Evolutionary conservation across 2,888 invertebrate species (phyloP).

Genomic region (Eilema depressum): DNA sequence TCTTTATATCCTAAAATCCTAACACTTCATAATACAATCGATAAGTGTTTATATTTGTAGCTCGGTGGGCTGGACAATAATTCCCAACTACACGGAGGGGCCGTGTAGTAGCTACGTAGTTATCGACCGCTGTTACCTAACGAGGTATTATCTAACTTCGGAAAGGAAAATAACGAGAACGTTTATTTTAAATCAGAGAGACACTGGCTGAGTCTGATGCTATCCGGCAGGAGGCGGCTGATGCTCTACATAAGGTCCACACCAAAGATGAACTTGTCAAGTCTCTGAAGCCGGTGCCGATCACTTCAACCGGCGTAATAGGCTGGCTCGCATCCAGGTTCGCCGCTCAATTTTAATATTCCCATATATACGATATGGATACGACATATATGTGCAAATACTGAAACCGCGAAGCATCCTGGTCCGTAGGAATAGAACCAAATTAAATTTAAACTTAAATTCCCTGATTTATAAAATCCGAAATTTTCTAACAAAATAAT

Average conservation of each 20-base stretch:
- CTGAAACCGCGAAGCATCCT: no score
- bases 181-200: conserved; percentile 51
- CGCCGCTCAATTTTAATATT: background rate
- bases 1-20: no score
- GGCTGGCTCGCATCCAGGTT: conserved; percentile 80
- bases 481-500: no score
- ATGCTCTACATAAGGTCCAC: conserved; percentile 56
- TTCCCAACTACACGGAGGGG: background rate
- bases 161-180: conserved; percentile 21
- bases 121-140: conserved; percentile 37
- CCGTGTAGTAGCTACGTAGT: conserved; percentile 14
- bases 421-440: no score
- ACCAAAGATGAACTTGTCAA: conserved; percentile 59
- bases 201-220: conserved; percentile 60
- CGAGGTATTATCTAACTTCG: conserved; percentile 35
- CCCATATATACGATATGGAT: no score
- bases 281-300: conserved; percentile 76
- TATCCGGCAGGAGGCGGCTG: conserved; percentile 63
- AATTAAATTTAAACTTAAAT: no score
- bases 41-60: conserved; percentile 17
- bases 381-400: no score
- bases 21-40: background rate
- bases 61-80: conserved; percentile 13
- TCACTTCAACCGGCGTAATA: conserved; percentile 72
- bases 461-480: no score